These are phyloP conservation scores for Melanotaenia duboulayi DNA, from an alignment of 2,113 vertebrate genomes.

Conservation along the genomic window DNA sequence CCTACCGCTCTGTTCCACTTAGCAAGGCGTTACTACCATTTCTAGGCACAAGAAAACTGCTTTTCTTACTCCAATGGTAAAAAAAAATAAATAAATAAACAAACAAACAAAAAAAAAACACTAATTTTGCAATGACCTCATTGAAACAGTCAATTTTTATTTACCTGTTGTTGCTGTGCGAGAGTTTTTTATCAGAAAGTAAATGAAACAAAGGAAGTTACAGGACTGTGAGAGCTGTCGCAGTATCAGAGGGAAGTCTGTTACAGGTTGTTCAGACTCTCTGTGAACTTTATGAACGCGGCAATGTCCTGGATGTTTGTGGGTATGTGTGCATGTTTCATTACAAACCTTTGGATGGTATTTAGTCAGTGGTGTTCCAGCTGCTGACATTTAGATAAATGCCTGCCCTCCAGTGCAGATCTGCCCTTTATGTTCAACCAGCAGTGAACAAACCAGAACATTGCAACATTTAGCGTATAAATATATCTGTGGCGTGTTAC, in stretches of 20 bases:
- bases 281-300: constrained; percentile 34
- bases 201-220: constrained; percentile 8
- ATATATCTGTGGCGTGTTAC: constrained; percentile 16
- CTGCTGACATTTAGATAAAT: constrained; percentile 84
- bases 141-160: constrained; percentile 16
- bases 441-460: constrained; percentile 43
- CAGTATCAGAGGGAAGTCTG: constrained; percentile 40
- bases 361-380: constrained; percentile 76
- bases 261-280: constrained; percentile 20
- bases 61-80: not conserved
- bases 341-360: constrained; percentile 64
- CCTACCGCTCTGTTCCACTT: constrained; percentile 21
- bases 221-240: not conserved
- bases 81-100: too few species aligned
- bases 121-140: not conserved
- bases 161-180: constrained; percentile 5
- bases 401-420: constrained; percentile 74
- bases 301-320: not conserved
- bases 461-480: constrained; percentile 26
- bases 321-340: constrained; percentile 31
- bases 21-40: constrained; percentile 9
- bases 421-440: constrained; percentile 76
- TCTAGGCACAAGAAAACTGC: not conserved
- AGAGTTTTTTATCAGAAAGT: not conserved
- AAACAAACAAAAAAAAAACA: not conserved